These are phyloP conservation scores for Sceloporus undulatus DNA, from an alignment of 2,113 vertebrate species.

Conservation along the genomic window DNA sequence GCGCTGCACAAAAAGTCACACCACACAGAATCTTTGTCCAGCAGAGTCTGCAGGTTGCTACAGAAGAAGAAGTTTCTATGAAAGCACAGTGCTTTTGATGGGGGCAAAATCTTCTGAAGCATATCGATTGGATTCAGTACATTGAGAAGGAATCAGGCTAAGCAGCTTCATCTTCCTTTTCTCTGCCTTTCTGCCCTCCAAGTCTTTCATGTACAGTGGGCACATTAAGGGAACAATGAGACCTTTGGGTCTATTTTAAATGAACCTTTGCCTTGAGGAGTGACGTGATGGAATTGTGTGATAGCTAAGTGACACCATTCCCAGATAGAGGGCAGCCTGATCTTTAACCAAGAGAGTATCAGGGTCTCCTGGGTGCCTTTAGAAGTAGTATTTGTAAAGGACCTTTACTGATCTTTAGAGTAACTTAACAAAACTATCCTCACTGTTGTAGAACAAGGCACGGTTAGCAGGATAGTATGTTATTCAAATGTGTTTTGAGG, in stretches of 20 bases:
- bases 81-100: not conserved
- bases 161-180: slow-evolving; percentile 3
- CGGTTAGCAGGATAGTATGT: not conserved
- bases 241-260: not conserved
- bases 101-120: not conserved
- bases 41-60: not conserved
- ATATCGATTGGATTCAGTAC: not conserved
- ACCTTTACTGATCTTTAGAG: not conserved
- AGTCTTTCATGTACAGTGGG: not conserved
- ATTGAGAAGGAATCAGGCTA: not conserved
- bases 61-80: slow-evolving; percentile 22
- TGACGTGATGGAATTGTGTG: not conserved
- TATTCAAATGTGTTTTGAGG: not conserved
- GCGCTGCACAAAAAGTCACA: slow-evolving; percentile 1
- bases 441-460: not conserved
- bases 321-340: not conserved
- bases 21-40: slow-evolving; percentile 13
- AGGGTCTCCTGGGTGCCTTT: not conserved
- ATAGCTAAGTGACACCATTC: not conserved
- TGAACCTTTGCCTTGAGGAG: not conserved
- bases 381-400: not conserved
- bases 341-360: not conserved
- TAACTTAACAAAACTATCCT: not conserved
- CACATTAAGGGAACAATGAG: slow-evolving; percentile 10
- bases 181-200: slow-evolving; percentile 6